phyloP scores from a whole-genome alignment of 2,797 vertebrate species.

The Myioborus miniatus region DNA sequence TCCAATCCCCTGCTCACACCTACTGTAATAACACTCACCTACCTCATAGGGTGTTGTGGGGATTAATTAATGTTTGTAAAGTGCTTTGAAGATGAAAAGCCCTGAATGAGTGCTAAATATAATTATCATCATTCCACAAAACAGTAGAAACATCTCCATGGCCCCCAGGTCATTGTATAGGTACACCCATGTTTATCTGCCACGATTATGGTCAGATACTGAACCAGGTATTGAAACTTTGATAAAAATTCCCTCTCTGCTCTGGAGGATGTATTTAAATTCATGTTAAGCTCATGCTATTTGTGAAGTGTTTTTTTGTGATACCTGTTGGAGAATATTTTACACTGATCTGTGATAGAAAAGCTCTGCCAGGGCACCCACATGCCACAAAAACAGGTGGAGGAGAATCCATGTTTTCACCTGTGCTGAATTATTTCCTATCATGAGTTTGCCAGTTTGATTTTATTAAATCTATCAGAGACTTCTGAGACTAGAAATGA shows the following conservation, averaged over 20 bases:
- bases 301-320: neutral
- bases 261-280: neutral
- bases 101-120: conserved; percentile 61
- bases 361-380: neutral
- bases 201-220: conserved; percentile 36
- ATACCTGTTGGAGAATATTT: neutral
- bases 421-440: neutral
- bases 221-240: conserved; percentile 27
- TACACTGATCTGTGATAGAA: neutral
- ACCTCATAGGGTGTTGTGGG: conserved; percentile 67
- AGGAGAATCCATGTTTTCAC: neutral
- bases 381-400: neutral
- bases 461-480: neutral
- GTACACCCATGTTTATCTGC: conserved; percentile 62
- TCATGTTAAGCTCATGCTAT: neutral
- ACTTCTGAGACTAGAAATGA: neutral
- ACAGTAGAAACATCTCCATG: conserved; percentile 59
- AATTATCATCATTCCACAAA: conserved; percentile 66
- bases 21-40: conserved; percentile 64
- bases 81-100: conserved; percentile 60
- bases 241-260: conserved; percentile 21
- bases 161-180: conserved; percentile 61
- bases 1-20: conserved; percentile 56
- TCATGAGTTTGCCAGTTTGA: neutral
- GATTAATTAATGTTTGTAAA: conserved; percentile 64